Percentiles rank a stretch among this genome's conserved stretches.
Evolutionary conservation across 2,797 vertebrate species (phyloP).

Genomic region (Anomalospiza imberbis): DNA sequence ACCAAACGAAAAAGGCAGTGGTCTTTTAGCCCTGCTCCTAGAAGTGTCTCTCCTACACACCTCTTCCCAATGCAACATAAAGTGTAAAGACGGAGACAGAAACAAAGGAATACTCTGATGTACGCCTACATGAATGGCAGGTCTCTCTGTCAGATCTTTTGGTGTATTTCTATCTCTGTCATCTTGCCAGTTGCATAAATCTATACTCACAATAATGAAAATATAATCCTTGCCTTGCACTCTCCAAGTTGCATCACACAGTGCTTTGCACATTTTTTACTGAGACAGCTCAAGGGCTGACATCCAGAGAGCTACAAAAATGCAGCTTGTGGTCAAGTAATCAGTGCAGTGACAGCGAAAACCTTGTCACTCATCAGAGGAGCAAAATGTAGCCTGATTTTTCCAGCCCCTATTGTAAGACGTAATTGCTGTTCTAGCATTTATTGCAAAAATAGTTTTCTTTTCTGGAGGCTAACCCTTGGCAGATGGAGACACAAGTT

Average conservation of each 20-base stretch:
- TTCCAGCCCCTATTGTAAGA: background rate
- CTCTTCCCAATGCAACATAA: background rate
- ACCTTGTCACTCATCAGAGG: background rate
- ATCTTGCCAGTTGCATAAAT: background rate
- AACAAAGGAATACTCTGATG: background rate
- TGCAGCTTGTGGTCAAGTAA: background rate
- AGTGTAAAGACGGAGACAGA: background rate
- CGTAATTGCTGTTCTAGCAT: background rate
- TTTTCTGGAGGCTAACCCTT: conserved; percentile 16
- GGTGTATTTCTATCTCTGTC: background rate
- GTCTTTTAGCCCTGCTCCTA: background rate
- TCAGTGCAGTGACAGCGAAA: background rate
- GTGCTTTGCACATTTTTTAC: background rate
- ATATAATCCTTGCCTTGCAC: background rate
- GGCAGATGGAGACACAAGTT: conserved; percentile 38
- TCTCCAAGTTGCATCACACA: background rate
- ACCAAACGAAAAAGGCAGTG: background rate
- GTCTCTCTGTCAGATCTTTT: background rate
- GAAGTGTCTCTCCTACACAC: background rate
- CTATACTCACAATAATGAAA: background rate
- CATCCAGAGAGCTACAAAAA: background rate
- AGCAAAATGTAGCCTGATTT: background rate
- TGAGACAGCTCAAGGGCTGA: background rate
- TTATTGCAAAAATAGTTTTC: conserved; percentile 16
- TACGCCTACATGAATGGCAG: fast-evolving